Evolutionary conservation across 2,888 invertebrate species (phyloP).

Genomic region (Abrostola tripartita): DNA sequence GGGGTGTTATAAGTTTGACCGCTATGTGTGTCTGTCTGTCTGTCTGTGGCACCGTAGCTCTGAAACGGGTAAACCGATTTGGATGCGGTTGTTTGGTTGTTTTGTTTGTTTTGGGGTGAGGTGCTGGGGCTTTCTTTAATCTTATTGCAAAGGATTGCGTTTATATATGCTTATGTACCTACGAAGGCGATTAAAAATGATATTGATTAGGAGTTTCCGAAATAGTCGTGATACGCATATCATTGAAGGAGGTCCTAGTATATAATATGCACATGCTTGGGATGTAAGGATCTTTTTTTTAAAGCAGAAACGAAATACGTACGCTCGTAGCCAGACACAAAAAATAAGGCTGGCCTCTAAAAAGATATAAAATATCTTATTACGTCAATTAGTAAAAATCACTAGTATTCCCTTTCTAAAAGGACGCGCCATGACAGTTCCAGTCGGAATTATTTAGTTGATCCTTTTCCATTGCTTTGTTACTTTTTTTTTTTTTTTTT

Average conservation of each 20-base stretch:
- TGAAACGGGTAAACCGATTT: too few relatives aligned
- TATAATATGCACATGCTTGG: too few relatives aligned
- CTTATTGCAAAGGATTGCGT: neutral
- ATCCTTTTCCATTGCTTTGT: constrained; percentile 19
- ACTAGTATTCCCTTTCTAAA: constrained; percentile 10
- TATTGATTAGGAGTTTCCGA: neutral
- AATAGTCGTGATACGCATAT: too few relatives aligned
- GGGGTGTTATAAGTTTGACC: too few relatives aligned
- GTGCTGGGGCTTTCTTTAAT: constrained; percentile 1
- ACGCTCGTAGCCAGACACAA: neutral
- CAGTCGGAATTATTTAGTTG: neutral
- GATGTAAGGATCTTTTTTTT: too few relatives aligned
- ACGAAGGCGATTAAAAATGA: neutral
- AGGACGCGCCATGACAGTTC: neutral
- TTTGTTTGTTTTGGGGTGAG: constrained; percentile 3
- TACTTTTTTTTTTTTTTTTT: too few relatives aligned
- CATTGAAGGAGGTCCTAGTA: too few relatives aligned
- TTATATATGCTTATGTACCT: neutral
- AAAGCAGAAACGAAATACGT: constrained; percentile 4
- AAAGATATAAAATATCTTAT: constrained; percentile 27
- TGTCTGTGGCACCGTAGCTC: too few relatives aligned
- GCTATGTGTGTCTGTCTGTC: too few relatives aligned
- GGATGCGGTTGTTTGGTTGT: too few relatives aligned
- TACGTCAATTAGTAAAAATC: constrained; percentile 39
- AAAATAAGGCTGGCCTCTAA: constrained; percentile 10